Evolutionary conservation across 2,113 vertebrate species (phyloP).

Genomic region (Hyperopisus bebe): DNA sequence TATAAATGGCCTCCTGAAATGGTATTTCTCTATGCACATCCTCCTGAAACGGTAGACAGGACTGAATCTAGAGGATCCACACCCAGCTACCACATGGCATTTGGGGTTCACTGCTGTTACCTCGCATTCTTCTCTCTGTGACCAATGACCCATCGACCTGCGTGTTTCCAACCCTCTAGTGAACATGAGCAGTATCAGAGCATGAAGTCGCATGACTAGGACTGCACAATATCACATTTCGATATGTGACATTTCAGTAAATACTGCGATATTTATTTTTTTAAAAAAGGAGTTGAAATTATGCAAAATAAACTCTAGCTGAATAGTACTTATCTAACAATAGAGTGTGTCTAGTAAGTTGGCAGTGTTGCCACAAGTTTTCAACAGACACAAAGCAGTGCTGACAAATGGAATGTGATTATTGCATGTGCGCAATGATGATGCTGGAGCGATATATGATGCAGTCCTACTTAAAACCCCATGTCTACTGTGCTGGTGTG

Average conservation of each 20-base stretch:
- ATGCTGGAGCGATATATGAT: neutral
- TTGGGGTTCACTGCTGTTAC: neutral
- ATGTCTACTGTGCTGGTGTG: neutral
- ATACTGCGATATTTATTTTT: neutral
- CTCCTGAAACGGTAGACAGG: neutral
- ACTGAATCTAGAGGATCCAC: neutral
- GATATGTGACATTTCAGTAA: neutral
- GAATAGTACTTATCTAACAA: neutral
- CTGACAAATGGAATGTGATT: neutral
- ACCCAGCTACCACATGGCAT: neutral
- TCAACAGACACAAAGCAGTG: neutral
- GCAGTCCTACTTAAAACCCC: neutral
- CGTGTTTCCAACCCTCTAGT: neutral
- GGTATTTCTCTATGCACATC: neutral
- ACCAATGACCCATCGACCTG: neutral
- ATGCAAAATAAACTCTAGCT: neutral
- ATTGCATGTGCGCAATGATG: neutral
- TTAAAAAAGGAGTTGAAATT: neutral
- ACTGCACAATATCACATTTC: neutral
- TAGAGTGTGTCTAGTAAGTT: neutral
- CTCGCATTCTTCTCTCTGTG: neutral
- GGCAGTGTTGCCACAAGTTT: neutral
- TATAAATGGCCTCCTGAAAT: neutral
- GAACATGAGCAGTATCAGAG: neutral
- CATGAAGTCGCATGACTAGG: neutral